Base-by-base conservation (phyloP, 2,113 vertebrate species). In the Rhinolophus sinicus region DNA sequence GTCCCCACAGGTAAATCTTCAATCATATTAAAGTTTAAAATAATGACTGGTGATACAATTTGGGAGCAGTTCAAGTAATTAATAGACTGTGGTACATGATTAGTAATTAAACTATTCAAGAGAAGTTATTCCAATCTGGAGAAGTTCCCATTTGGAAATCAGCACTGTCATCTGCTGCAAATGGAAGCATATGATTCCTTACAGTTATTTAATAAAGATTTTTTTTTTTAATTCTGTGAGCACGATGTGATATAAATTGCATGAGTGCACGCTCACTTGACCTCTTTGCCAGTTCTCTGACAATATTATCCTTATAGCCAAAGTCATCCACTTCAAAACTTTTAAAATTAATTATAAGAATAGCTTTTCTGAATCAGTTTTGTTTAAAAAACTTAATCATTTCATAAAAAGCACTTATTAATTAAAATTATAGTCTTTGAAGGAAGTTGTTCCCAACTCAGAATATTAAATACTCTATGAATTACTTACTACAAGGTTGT, bases 61-160 rank as follows among this genome's bases (percentile, higher is more conserved):
- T 93, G 95, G 89, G 80, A 97, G 64, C 70, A 96, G 78, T 92
- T 96, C 58, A 96, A 95, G 64, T 91, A 93, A 97, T 97, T 97
- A 97, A 95, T 96, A 94, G 47, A 90, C 16, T 92, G 12, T 86
- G n/a, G 35, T 92, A 44, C 35, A 80, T 0, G 1, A 96, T 88
- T 96, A 77, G 82, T 94, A 89, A 94, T 95, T 97, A 96, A 89
- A 93, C 44, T 89, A 77, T 70, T 96, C 86, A 97, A 96, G 70
- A 75, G 22, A 84, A 88, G 24, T 95, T 96, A 78, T 94, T 30
- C 15, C 56, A 75, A 90, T 73, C 28, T 94, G 60, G 76, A 97
- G 60, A 97, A 84, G 56, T 81, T 93, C 82, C 35, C 62, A 56
- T 81, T 94, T 96, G 75, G 67, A 97, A 96, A 58, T 95, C 24